Base-by-base conservation (phyloP, 2,113 vertebrate species). In the Strigops habroptila region DNA sequence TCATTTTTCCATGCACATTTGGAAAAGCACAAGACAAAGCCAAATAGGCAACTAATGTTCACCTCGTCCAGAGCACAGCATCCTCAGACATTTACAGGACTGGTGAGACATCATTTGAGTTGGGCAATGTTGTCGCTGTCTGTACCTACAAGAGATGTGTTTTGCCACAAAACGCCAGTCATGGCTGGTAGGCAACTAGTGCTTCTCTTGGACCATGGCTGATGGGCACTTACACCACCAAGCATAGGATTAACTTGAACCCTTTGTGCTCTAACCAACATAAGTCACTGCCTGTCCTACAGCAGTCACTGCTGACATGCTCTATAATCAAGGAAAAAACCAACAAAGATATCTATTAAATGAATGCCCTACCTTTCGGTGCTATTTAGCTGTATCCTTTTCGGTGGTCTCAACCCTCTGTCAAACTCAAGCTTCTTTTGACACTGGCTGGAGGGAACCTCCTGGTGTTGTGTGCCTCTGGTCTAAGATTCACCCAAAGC, bases 201-300 rank as follows among this genome's bases (percentile, higher is more conserved):
- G 46, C 14, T 82, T 65, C 41, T 53, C 31, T 28, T 71, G 76
- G 39, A 37, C 14, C 33, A 21, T 24, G 14, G 44, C 30, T 75
- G 55, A 30, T 82, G 37, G 48, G 10, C 18, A 25, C 43, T 71
- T 76, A 21, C 7, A 71, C 18, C 51, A 41, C 48, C 27, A 65
- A 57, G n/a, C 46, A 15, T 2, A 33, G 13, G 31, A 55, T 48
- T 63, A 68, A 59, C 55, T 62, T 44, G 46, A 89, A 9, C 7
- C 9, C 33, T 76, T 55, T 3, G 2, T 3, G 3, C 16, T 46
- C 69, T 73, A 59, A 64, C 11, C 16, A 23, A 57, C 0, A 2
- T 18, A 2, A 64, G 6, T 33, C 0, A 0, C 52, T 51, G 8
- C 9, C 43, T 68, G 31, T 64, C 35, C 48, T 48, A 18, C 18